Evolutionary conservation across 2,888 invertebrate species (phyloP).

Genomic region (Siphlonurus alternatus): DNA sequence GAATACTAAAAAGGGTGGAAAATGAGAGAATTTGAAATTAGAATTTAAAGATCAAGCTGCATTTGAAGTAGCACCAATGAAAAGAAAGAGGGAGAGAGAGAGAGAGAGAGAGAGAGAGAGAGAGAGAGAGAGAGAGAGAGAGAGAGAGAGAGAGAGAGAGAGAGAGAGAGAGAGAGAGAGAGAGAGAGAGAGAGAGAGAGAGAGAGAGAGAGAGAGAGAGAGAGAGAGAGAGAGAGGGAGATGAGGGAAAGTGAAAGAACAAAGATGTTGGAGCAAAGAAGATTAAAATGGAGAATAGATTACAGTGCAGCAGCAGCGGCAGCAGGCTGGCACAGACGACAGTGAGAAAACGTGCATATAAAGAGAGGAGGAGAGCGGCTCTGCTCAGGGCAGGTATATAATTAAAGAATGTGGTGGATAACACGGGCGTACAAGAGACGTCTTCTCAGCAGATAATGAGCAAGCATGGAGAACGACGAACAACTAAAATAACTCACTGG

Average conservation of each 20-base stretch:
- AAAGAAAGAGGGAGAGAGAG: constrained; percentile 1
- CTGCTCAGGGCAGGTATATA: not conserved
- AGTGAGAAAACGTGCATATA: not conserved
- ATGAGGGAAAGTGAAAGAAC: not conserved
- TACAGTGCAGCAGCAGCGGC: not conserved
- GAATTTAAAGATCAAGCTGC: not conserved
- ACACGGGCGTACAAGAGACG: not conserved
- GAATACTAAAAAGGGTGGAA: not conserved
- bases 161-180: not conserved
- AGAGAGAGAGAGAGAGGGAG: not conserved
- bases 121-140: not conserved
- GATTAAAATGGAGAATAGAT: no score
- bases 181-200: constrained; percentile 2
- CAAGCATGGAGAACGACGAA: not conserved
- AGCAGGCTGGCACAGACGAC: no score
- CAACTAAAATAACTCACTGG: not conserved
- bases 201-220: constrained; percentile 1
- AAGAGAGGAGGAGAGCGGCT: not conserved
- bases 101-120: not conserved
- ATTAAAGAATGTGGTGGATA: not conserved
- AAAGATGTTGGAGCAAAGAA: not conserved
- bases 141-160: constrained; percentile 3
- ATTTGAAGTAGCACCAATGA: not conserved
- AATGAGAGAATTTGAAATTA: not conserved
- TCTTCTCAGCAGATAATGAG: not conserved